Evolutionary conservation across 2,797 vertebrate genomes (phyloP).

Genomic region (Pseudochromis fuscus): DNA sequence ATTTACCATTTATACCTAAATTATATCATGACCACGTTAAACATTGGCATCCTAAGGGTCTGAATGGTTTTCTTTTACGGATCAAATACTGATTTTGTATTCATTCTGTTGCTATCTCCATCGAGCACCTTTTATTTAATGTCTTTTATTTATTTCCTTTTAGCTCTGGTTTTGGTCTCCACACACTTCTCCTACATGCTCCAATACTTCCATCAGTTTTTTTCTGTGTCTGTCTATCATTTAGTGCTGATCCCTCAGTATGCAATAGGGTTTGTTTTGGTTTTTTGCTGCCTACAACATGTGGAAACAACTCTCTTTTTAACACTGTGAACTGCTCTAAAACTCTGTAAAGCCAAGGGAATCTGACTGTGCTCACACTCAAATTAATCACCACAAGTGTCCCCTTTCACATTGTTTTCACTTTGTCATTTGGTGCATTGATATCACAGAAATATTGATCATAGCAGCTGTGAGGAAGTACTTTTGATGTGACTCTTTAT

Average conservation of each 20-base stretch:
- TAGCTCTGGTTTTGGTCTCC: neutral
- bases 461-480: slow-evolving; percentile 1
- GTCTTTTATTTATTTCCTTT: neutral
- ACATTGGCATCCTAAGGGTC: neutral
- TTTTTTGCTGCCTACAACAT: neutral
- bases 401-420: too few species aligned
- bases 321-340: too few species aligned
- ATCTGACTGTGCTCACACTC: neutral
- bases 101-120: neutral
- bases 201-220: neutral
- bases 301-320: neutral
- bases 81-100: neutral
- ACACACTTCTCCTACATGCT: neutral
- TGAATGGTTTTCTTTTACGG: neutral
- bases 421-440: slow-evolving; percentile 10
- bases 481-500: slow-evolving; percentile 37
- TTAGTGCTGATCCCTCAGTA: too few species aligned
- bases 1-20: too few species aligned
- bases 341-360: too few species aligned
- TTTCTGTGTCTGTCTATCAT: neutral
- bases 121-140: neutral
- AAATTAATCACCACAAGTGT: neutral
- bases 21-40: neutral
- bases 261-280: neutral
- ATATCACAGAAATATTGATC: slow-evolving; percentile 3